Evolutionary conservation across 2,888 invertebrate species (phyloP).

Genomic region (Polia nebulosa): DNA sequence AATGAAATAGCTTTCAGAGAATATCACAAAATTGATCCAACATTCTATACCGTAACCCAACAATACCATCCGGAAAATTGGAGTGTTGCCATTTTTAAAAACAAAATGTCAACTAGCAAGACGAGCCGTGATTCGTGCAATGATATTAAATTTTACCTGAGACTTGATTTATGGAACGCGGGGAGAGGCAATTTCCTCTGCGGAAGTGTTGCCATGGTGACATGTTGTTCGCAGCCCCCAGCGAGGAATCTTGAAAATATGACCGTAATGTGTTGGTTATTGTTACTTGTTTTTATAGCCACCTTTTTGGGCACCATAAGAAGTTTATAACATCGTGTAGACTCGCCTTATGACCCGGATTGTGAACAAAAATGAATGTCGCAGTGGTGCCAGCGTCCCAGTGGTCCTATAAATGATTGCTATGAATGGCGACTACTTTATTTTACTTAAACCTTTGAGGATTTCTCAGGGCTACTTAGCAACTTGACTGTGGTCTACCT

Average conservation of each 20-base stretch:
- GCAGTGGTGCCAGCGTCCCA: slow-evolving; percentile 23
- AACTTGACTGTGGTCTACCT: neutral
- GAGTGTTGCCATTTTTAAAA: slow-evolving; percentile 68
- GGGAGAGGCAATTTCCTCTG: slow-evolving; percentile 85
- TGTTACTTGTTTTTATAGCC: slow-evolving; percentile 59
- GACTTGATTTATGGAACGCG: slow-evolving; percentile 83
- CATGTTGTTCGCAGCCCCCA: slow-evolving; percentile 65
- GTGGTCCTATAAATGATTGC: slow-evolving; percentile 36
- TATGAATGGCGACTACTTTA: slow-evolving; percentile 34
- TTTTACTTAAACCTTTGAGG: slow-evolving; percentile 33
- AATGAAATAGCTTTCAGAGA: slow-evolving; percentile 42
- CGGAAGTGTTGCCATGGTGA: slow-evolving; percentile 81
- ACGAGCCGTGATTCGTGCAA: slow-evolving; percentile 73
- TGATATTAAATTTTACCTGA: slow-evolving; percentile 86
- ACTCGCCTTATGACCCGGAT: slow-evolving; percentile 34
- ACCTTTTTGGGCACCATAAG: slow-evolving; percentile 37
- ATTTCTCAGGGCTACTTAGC: slow-evolving; percentile 10
- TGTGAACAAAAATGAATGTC: slow-evolving; percentile 38
- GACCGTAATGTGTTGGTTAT: slow-evolving; percentile 70
- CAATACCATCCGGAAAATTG: slow-evolving; percentile 58
- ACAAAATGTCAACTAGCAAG: slow-evolving; percentile 66
- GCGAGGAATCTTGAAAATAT: slow-evolving; percentile 71
- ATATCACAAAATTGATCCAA: slow-evolving; percentile 48
- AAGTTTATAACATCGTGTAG: slow-evolving; percentile 46
- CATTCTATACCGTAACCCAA: slow-evolving; percentile 42